Percentiles rank a stretch among this genome's conserved stretches.
These are phyloP conservation scores for Carcharodon carcharias DNA, from an alignment of 2,797 vertebrate genomes.

Conservation along the genomic window DNA sequence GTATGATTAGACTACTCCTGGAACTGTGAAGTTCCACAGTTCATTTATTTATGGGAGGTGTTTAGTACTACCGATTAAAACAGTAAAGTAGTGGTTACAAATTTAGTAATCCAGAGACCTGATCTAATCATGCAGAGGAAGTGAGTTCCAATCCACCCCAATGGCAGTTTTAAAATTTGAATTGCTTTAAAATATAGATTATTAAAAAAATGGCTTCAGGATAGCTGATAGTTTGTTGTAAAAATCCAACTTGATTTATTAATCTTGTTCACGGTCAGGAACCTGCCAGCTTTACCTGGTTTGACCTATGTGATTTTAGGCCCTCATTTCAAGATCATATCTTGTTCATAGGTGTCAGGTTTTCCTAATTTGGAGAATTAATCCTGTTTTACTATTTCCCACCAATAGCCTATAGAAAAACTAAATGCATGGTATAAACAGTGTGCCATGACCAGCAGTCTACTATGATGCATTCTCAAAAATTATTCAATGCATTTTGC, in stretches of 20 bases:
- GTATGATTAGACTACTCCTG: background rate
- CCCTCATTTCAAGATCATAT: background rate
- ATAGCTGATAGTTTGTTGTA: background rate
- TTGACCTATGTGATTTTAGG: background rate
- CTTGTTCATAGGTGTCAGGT: background rate
- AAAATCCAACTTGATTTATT: background rate
- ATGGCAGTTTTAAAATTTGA: background rate
- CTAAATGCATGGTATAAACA: background rate
- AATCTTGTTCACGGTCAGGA: background rate
- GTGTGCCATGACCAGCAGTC: background rate
- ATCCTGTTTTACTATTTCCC: background rate
- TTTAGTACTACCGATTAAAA: background rate
- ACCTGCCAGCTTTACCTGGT: background rate
- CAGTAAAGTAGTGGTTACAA: background rate
- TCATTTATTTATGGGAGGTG: background rate
- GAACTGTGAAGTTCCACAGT: background rate
- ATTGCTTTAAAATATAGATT: background rate
- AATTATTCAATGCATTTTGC: background rate
- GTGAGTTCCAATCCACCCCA: background rate
- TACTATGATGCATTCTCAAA: background rate
- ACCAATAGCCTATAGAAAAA: background rate
- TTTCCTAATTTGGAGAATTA: background rate
- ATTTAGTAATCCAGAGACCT: background rate
- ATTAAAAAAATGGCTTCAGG: background rate
- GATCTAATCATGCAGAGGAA: background rate